Evolutionary conservation across 2,797 vertebrate genomes (phyloP).

Genomic region (Iguana delicatissima): DNA sequence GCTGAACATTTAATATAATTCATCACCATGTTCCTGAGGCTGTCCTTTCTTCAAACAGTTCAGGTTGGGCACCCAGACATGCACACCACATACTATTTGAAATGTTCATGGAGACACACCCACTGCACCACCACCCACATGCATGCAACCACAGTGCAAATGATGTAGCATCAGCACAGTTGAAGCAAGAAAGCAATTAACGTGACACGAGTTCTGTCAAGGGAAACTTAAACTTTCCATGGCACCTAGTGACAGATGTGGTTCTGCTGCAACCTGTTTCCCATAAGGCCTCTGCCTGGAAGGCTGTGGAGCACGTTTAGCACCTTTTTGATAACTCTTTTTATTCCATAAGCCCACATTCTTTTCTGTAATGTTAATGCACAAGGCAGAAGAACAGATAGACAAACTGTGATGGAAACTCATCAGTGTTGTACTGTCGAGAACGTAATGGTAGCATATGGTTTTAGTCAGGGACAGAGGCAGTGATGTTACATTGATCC

Average conservation of each 20-base stretch:
- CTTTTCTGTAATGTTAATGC: constrained; percentile 17
- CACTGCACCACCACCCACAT: background rate
- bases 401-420: background rate
- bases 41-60: background rate
- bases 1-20: background rate
- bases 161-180: background rate
- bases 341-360: background rate
- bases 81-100: background rate
- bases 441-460: constrained; percentile 30
- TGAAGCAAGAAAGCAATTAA: background rate
- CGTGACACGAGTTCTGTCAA: constrained; percentile 19
- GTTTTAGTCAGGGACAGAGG: constrained; percentile 46
- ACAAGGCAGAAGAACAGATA: background rate
- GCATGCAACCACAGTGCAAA: constrained; percentile 10
- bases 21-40: background rate
- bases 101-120: constrained; percentile 25
- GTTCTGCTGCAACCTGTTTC: constrained; percentile 3
- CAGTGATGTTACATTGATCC: constrained; percentile 48
- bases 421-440: background rate
- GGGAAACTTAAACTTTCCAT: background rate
- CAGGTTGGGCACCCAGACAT: accelerated
- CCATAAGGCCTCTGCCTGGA: background rate
- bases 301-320: background rate
- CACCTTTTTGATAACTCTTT: constrained; percentile 20
- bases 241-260: background rate